Evolutionary conservation across 2,888 invertebrate genomes (phyloP), one percentile per base, ranked within the genome.

Genomic region (Laspeyria flexula): DNA sequence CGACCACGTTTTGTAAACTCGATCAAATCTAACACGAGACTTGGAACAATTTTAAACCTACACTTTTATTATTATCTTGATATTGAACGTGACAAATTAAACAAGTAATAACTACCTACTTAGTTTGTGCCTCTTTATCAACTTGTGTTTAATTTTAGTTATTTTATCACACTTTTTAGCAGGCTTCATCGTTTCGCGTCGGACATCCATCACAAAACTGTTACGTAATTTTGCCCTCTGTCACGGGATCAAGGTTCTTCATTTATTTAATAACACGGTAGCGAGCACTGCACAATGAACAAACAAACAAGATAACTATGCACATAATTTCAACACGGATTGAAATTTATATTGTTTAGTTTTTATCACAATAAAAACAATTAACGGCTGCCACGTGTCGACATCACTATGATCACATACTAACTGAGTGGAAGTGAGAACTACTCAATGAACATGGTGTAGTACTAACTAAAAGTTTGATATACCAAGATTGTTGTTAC

Each of bases 101-200:
- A 51, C 29, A 50, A 27, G 25, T 60, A 48, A 51, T 41, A 59
- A 73, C 75, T 79, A 85, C 85, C 79, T 84, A 91, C 90, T 81
- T 78, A 79, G 65, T 75, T 83, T 90, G 64, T 82, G 80, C 73
- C 84, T 90, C 75, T 83, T 90, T 75, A 86, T 88, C 77, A 90
- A 67, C 67, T 87, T 90, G 77, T 84, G 81, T 79, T 88, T 90
- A 66, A 86, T 76, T 83, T 90, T 91, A 58, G 75, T 77, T 57
- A 88, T 83, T 84, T 84, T 89, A 75, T 86, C 84, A 60, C 73
- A 67, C 61, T 83, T 89, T 77, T 83, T 89, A 48, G 80, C 65
- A 50, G 84, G 85, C 64, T 86, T 90, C 86, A 84, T 81, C 43
- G 43, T 46, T 47, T 75, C 81, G 48, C 75, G 75, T 62, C 73